Evolutionary conservation across 1,140 invertebrate species (phyloP).

Genomic region (Drosophila athabasca): DNA sequence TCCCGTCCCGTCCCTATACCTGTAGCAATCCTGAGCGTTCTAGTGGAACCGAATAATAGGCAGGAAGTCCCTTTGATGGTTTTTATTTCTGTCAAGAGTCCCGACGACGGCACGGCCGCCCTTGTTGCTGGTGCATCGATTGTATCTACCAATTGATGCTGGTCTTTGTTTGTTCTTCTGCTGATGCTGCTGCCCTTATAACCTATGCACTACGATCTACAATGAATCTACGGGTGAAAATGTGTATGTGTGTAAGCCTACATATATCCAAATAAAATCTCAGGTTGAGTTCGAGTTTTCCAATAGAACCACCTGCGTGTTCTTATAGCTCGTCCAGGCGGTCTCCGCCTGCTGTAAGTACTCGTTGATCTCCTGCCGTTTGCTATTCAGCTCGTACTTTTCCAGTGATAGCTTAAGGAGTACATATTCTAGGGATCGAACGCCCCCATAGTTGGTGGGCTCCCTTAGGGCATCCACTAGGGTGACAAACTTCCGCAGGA

Average conservation of each 20-base stretch:
- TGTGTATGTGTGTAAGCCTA: constrained; percentile 11
- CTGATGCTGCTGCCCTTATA: not conserved
- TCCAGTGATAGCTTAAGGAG: constrained; percentile 65
- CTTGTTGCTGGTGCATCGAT: constrained; percentile 37
- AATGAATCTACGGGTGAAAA: constrained; percentile 7
- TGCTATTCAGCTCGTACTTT: constrained; percentile 44
- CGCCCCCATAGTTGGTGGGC: constrained; percentile 36
- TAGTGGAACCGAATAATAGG: constrained; percentile 57
- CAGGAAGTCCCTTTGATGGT: constrained; percentile 57
- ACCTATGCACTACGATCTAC: no score
- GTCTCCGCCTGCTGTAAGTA: constrained; percentile 43
- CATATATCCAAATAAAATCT: constrained; percentile 6
- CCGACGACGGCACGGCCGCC: constrained; percentile 20
- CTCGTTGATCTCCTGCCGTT: constrained; percentile 40
- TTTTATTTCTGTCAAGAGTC: constrained; percentile 23
- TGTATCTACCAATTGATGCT: constrained; percentile 26
- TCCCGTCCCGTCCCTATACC: constrained; percentile 30
- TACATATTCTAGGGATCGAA: constrained; percentile 58
- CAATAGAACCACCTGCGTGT: constrained; percentile 48
- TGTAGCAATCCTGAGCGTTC: constrained; percentile 49
- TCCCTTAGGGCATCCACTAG: constrained; percentile 48
- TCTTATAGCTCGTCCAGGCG: constrained; percentile 48
- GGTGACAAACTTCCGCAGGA: constrained; percentile 51
- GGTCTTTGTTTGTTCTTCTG: constrained; percentile 27
- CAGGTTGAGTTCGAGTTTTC: constrained; percentile 35